Percentiles rank a stretch among this genome's conserved stretches.
Evolutionary conservation across 2,113 vertebrate genomes (phyloP).

Genomic region (Istiophorus platypterus): DNA sequence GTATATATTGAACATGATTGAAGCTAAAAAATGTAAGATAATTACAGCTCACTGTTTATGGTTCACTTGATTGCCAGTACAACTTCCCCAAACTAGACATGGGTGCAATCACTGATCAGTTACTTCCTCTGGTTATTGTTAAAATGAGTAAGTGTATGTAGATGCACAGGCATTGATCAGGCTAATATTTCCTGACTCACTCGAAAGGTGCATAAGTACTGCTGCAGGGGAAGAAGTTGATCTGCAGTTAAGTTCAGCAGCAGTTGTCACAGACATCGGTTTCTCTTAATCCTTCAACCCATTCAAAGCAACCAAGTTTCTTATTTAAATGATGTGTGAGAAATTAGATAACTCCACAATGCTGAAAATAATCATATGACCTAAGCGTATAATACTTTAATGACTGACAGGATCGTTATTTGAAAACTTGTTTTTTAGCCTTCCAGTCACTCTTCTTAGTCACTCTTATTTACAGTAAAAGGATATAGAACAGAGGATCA

Average conservation of each 20-base stretch:
- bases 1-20: background rate
- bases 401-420: background rate
- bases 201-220: background rate
- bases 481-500: constrained; percentile 20
- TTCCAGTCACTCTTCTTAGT: background rate
- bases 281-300: background rate
- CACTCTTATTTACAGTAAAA: background rate
- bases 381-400: background rate
- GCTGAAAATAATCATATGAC: too few relatives aligned
- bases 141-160: background rate
- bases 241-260: background rate
- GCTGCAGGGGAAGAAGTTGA: background rate
- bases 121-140: background rate
- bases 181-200: background rate
- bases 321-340: background rate
- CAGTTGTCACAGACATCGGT: background rate
- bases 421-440: background rate
- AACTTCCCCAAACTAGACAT: background rate
- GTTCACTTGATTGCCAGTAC: background rate
- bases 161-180: background rate
- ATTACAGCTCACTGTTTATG: background rate
- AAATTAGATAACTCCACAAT: too few relatives aligned
- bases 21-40: background rate
- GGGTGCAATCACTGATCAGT: background rate
- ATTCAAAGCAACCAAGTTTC: background rate